These are phyloP conservation scores for Onychomys leucogaster DNA, from an alignment of 2,797 vertebrate genomes.

Conservation along the genomic window DNA sequence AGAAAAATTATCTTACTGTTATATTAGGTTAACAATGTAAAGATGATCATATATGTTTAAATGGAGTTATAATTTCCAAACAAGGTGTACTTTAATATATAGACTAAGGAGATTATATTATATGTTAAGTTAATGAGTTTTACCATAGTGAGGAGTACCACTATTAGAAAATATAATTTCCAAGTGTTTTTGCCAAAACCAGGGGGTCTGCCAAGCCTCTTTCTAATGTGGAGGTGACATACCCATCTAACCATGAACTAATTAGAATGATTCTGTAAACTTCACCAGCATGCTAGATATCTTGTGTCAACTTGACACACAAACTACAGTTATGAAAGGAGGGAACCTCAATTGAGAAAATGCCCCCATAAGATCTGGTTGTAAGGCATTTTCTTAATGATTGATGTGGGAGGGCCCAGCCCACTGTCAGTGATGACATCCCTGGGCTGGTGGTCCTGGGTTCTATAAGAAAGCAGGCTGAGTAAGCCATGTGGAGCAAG, in stretches of 20 bases:
- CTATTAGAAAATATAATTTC: neutral
- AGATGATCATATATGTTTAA: neutral
- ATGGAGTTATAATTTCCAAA: neutral
- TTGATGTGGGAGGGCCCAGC: too few species aligned
- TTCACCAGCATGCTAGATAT: neutral
- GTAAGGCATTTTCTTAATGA: neutral
- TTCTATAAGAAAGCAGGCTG: too few species aligned
- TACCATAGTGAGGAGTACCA: neutral
- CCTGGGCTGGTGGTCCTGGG: too few species aligned
- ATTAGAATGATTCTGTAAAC: neutral
- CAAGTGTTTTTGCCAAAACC: neutral
- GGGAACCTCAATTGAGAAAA: neutral
- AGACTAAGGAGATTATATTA: neutral
- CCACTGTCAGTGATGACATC: too few species aligned
- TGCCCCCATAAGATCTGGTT: neutral
- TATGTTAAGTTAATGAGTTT: neutral
- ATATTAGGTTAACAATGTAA: neutral
- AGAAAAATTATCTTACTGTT: neutral
- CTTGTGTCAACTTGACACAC: neutral
- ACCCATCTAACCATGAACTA: neutral
- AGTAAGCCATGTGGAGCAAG: too few species aligned
- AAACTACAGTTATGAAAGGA: neutral
- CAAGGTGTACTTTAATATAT: neutral
- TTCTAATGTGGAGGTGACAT: neutral
- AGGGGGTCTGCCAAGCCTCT: neutral